Evolutionary conservation across 2,113 vertebrate genomes (phyloP), one percentile per base, ranked within the genome.

Genomic region (Haemorhous mexicanus): DNA sequence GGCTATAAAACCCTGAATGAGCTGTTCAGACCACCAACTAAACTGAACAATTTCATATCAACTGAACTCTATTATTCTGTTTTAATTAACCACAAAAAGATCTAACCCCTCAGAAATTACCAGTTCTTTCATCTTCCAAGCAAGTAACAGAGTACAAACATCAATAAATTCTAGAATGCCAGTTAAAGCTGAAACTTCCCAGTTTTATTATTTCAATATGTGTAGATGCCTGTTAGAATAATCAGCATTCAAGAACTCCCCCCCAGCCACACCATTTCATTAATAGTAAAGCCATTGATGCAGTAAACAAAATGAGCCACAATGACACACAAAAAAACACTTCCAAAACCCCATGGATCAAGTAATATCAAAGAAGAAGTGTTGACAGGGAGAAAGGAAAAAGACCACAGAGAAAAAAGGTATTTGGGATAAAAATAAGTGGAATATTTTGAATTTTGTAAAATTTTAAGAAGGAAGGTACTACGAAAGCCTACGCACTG

Each of bases 71-170:
- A 61, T 61, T 91, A 76, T 53, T 84, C 61, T 13, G 4, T 30
- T 94, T 72, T 79, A 93, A 91, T 82, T 89, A 79, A 69, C 39
- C 55, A 72, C 53, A 49, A 37, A 89, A 84, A 91, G 16, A 79
- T 56, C 77, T 94, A 94, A 64, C 32, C 16, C 16, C 5, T 70
- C 37, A 59, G 39, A 96, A 93, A 95, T 18, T 47, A 46, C 44
- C 44, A 67, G 43, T 84, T 52, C 68, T 91, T 95, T 94, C 56
- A 92, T 93, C 75, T 93, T 61, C 55, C 64, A 74, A 44, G 43
- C 58, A 83, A 70, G 63, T 44, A 89, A 80, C 32, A 63, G 30
- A 78, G 33, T 39, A 85, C 35, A 94, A 93, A 63, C 56, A 89
- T 74, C 47, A 83, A 88, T 76, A 70, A 59, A 50, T 50, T 73